Base-by-base conservation (phyloP, 2,113 vertebrate genomes). In the Sinocyclocheilus maitianheensis region DNA sequence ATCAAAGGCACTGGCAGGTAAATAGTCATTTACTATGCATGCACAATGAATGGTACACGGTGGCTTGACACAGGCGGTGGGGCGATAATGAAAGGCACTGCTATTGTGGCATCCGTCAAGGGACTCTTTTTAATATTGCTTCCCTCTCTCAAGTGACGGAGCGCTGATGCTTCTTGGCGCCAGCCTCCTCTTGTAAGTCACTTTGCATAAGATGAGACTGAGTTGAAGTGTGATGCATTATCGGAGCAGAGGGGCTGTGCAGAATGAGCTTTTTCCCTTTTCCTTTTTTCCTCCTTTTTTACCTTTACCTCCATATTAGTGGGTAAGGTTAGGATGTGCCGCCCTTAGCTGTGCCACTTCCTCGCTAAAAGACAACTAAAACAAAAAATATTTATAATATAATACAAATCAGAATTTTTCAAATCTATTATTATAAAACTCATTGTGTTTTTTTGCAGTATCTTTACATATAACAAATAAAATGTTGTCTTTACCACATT, bases 21-120 rank as follows among this genome's bases (percentile, higher is more conserved):
- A 97, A 97, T 95, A 97, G 95, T 95, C 95, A 96, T 97, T 96
- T 96, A 96, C 94, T 95, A 96, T 95, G 95, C 95, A 95, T 95
- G 95, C 95, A 96, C 95, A 96, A 96, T 95, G 95, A 96, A 94
- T 92, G 93, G 94, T 95, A 96, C 94, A 94, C 93, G 89, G 94
- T 94, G 94, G 93, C 95, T 95, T 95, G 95, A 96, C 96, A 96
- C 94, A 82, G 89, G 85, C 87, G 84, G 78, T 62, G 26, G 93
- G 94, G 94, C 92, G 93, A 96, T 96, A 96, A 96, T 96, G 96
- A 96, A 96, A 96, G 95, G 91, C 93, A 93, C 87, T 91, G 93
- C 94, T 95, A 95, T 93, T 94, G 96, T 95, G 94, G 94, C 94
- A 95, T 94, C 95, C 93, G 91, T 94, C 90, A 90, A 91, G 95